phyloP scores from a whole-genome alignment of 2,113 vertebrate genomes.

The Chelonoidis abingdonii region DNA sequence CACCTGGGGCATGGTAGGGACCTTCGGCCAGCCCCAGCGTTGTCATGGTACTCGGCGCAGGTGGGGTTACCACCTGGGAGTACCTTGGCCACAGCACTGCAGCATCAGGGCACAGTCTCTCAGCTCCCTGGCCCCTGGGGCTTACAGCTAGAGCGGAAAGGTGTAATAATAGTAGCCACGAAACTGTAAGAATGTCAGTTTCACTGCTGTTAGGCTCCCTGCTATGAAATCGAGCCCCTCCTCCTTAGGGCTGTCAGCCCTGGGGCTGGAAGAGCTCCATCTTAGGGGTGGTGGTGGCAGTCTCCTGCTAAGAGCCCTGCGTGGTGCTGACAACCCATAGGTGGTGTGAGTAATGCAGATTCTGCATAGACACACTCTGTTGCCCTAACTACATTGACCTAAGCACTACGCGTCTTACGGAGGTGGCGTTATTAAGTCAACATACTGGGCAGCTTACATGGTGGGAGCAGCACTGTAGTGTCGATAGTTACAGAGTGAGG shows the following conservation, averaged over 20 bases:
- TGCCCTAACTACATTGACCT: background rate
- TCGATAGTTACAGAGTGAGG: no score
- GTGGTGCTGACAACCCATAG: background rate
- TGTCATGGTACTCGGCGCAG: background rate
- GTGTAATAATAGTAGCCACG: background rate
- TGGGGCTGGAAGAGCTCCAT: background rate
- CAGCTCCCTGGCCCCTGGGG: background rate
- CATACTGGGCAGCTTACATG: no score
- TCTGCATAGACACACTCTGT: background rate
- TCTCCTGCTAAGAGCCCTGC: background rate
- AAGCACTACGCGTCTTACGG: background rate
- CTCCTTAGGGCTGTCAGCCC: no score
- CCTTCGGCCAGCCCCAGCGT: no score
- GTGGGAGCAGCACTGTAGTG: no score
- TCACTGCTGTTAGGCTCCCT: background rate
- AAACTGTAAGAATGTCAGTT: background rate
- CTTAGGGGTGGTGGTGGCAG: background rate
- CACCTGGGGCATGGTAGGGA: no score
- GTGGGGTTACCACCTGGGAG: background rate
- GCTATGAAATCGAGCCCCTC: background rate
- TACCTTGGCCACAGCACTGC: background rate
- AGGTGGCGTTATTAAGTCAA: background rate
- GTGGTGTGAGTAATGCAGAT: background rate
- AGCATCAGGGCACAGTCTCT: background rate
- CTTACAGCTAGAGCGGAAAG: background rate